Evolutionary conservation across 2,888 invertebrate species (phyloP).

Genomic region (Erebia aethiops): DNA sequence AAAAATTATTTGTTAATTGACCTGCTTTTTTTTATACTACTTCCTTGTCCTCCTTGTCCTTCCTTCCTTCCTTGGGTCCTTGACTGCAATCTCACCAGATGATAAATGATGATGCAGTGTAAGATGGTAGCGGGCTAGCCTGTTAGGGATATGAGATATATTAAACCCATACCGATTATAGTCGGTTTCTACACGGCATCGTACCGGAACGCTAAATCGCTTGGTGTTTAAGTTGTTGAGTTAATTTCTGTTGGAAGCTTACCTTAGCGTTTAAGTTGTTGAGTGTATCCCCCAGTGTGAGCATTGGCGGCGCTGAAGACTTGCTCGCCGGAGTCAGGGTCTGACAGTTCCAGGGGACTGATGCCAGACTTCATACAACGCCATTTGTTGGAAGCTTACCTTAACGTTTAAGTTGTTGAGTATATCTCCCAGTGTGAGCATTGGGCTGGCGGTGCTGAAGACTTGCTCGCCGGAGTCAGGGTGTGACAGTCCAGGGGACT

Average conservation of each 20-base stretch:
- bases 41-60: no score
- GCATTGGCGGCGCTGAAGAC: conserved; percentile 91
- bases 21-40: no score
- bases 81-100: no score
- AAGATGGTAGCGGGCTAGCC: no score
- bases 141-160: no score
- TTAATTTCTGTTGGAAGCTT: neutral
- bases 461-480: conserved; percentile 84
- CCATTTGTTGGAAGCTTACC: conserved; percentile 46
- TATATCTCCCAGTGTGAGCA: conserved; percentile 87
- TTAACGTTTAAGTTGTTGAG: conserved; percentile 85
- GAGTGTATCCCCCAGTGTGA: conserved; percentile 87
- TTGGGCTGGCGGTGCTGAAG: conserved; percentile 89
- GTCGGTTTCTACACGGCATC: no score
- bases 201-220: no score
- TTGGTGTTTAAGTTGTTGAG: no score
- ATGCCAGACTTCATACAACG: conserved; percentile 66
- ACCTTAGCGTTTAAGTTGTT: conserved; percentile 85
- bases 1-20: no score
- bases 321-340: conserved; percentile 84
- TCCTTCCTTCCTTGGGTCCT: no score
- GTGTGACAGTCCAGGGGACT: conserved; percentile 87
- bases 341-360: conserved; percentile 86
- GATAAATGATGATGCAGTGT: no score
- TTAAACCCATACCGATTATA: no score